A percentile compares a stretch with the other conserved stretches of the same genome.
phyloP scores from a whole-genome alignment of 2,888 invertebrate genomes.

The Osmoderma eremita region DNA sequence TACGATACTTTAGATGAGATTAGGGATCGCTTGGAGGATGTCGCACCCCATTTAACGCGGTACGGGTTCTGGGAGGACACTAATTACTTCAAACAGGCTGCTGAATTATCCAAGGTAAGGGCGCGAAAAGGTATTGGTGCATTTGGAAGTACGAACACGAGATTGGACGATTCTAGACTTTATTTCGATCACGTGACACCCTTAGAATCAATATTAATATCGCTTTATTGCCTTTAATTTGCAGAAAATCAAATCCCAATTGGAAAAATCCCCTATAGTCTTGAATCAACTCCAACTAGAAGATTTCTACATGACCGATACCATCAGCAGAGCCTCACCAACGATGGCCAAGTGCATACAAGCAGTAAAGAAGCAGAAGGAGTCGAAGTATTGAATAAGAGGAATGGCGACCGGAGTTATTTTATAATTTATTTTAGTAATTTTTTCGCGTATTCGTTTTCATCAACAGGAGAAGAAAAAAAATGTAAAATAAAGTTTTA shows the following conservation, averaged over 20 bases:
- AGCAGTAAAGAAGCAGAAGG: conserved; percentile 81
- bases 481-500: neutral
- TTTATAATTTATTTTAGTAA: conserved; percentile 31
- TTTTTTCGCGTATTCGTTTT: neutral
- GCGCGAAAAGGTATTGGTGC: neutral
- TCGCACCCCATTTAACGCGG: conserved; percentile 89
- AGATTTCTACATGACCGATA: conserved; percentile 95
- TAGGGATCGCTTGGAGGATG: conserved; percentile 80
- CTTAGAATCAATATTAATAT: neutral
- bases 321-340: conserved; percentile 94
- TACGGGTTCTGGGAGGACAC: conserved; percentile 87
- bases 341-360: conserved; percentile 99
- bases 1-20: conserved; percentile 90
- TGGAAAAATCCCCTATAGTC: conserved; percentile 68
- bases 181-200: too few species aligned
- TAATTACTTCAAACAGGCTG: conserved; percentile 83
- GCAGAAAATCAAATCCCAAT: conserved; percentile 45
- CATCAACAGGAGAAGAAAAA: neutral
- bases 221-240: neutral
- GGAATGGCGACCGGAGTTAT: conserved; percentile 7
- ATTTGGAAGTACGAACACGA: too few species aligned
- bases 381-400: conserved; percentile 39
- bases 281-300: conserved; percentile 81
- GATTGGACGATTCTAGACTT: too few species aligned
- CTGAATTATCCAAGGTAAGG: conserved; percentile 75